Conservation (phyloP, 1,140 invertebrate species). For the Cyclina sinensis region DNA sequence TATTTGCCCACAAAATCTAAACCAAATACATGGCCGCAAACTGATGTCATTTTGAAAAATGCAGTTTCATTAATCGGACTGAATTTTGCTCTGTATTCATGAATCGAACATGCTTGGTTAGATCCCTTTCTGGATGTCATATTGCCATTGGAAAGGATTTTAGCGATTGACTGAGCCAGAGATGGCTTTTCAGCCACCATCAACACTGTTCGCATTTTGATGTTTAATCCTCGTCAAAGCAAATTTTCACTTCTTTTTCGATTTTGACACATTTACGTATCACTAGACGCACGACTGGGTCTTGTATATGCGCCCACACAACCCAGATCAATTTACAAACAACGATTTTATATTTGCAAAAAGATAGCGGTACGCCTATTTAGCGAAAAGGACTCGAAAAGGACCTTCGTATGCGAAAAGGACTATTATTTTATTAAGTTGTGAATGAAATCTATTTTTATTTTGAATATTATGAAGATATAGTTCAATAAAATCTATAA, state of each 20-base stretch:
- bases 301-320: not conserved
- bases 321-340: not conserved
- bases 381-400: no score
- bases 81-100: constrained; percentile 96
- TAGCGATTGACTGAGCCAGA: constrained; percentile 97
- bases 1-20: constrained; percentile 98
- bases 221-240: not conserved
- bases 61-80: constrained; percentile 87
- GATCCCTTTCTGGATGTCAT: constrained; percentile 94
- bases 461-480: no score
- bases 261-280: constrained; percentile 11
- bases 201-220: constrained; percentile 93
- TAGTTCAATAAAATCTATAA: no score
- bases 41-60: constrained; percentile 98
- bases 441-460: no score
- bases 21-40: constrained; percentile 99
- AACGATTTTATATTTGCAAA: not conserved
- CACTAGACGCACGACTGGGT: not conserved
- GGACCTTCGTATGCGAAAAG: no score
- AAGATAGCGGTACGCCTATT: not conserved
- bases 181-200: constrained; percentile 99
- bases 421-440: no score
- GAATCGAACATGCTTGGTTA: constrained; percentile 96
- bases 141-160: constrained; percentile 96
- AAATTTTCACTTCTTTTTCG: not conserved